A percentile compares a stretch with the other conserved stretches of the same genome.
Conservation (phyloP, 23 tunicate species). For the Trididemnum miniatum region DNA sequence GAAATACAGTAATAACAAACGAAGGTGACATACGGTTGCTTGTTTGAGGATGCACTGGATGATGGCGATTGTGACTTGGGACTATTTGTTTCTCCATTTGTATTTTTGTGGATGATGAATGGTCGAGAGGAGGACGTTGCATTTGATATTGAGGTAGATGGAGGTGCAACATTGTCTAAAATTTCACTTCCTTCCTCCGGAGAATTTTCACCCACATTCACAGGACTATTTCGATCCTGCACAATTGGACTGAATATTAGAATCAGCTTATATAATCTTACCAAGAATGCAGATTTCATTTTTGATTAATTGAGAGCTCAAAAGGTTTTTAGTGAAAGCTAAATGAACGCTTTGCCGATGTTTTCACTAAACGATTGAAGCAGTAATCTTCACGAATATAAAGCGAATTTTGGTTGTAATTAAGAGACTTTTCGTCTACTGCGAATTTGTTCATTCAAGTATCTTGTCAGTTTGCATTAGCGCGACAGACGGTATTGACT, state of each 20-base stretch:
- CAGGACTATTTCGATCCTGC: constrained; percentile 54
- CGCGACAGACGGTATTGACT: not conserved
- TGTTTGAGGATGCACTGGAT: constrained; percentile 48
- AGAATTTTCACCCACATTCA: constrained; percentile 66
- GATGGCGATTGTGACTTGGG: constrained; percentile 78
- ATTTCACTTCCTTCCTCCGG: constrained; percentile 9
- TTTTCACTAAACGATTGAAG: no score
- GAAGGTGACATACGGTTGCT: constrained; percentile 65
- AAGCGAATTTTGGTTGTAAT: not conserved
- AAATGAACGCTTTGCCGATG: no score
- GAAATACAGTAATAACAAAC: no score
- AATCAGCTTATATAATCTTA: no score
- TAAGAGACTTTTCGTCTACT: not conserved
- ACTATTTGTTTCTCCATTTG: constrained; percentile 43
- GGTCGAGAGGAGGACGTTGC: constrained; percentile 31
- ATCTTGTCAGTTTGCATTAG: not conserved
- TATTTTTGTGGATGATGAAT: not conserved
- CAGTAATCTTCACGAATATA: no score
- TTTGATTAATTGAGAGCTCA: no score
- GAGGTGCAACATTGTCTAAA: constrained; percentile 33
- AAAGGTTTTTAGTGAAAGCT: no score
- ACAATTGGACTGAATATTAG: no score
- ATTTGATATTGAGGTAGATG: constrained; percentile 8
- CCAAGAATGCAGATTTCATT: no score
- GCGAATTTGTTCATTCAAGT: not conserved